These are phyloP conservation scores for Hypothenemus hampei DNA, from an alignment of 1,140 invertebrate species.

Conservation along the genomic window DNA sequence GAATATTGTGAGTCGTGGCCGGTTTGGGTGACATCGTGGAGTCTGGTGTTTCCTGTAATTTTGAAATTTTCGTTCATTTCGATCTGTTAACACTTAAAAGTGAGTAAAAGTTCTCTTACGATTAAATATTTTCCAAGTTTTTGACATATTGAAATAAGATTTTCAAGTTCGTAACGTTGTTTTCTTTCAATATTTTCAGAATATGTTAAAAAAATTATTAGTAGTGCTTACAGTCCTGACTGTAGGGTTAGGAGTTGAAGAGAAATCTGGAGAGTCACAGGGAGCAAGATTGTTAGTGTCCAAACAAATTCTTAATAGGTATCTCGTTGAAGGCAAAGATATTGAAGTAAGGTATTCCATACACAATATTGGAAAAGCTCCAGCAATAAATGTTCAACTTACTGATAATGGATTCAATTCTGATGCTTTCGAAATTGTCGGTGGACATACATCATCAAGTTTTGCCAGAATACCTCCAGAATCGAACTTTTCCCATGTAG, in stretches of 20 bases:
- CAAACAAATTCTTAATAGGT: constrained; percentile 94
- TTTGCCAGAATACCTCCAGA: constrained; percentile 88
- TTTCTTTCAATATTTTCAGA: background rate
- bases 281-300: constrained; percentile 71
- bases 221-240: constrained; percentile 3
- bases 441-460: constrained; percentile 75
- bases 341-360: constrained; percentile 89
- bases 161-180: too few relatives aligned
- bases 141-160: too few relatives aligned
- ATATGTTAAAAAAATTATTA: constrained; percentile 13
- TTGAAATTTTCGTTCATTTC: too few relatives aligned
- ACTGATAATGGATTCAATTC: constrained; percentile 86
- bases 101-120: too few relatives aligned
- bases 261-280: constrained; percentile 58
- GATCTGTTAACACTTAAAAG: too few relatives aligned
- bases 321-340: constrained; percentile 97
- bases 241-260: constrained; percentile 15
- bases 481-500: constrained; percentile 90
- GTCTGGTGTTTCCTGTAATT: too few relatives aligned
- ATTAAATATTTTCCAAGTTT: too few relatives aligned
- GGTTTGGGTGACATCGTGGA: too few relatives aligned
- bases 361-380: constrained; percentile 78
- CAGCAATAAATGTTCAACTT: constrained; percentile 84
- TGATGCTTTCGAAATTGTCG: constrained; percentile 81
- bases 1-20: too few relatives aligned